phyloP scores from a whole-genome alignment of 2,888 invertebrate species.

The Chymomyza procnemis region DNA sequence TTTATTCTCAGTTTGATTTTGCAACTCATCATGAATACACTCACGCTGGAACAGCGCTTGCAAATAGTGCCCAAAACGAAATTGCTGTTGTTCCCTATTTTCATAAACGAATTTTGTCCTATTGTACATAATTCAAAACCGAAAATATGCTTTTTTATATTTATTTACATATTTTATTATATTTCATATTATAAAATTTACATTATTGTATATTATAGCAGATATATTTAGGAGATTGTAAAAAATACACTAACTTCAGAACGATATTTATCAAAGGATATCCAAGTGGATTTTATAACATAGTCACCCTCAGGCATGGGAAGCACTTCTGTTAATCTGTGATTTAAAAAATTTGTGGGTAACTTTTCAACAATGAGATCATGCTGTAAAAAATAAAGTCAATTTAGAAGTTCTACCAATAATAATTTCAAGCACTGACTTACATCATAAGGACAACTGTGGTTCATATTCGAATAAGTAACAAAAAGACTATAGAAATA shows the following conservation, averaged over 20 bases:
- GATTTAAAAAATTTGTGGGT: slow-evolving; percentile 20
- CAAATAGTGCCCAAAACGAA: too few relatives aligned
- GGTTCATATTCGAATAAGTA: slow-evolving; percentile 24
- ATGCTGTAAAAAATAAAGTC: slow-evolving; percentile 9
- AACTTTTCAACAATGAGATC: slow-evolving; percentile 32
- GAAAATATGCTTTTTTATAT: too few relatives aligned
- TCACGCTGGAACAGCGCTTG: too few relatives aligned
- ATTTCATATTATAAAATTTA: too few relatives aligned
- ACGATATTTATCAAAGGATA: neutral
- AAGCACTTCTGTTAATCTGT: slow-evolving; percentile 3
- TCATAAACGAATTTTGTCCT: too few relatives aligned
- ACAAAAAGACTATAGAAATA: slow-evolving; percentile 13
- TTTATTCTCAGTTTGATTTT: too few relatives aligned
- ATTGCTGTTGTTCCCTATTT: too few relatives aligned
- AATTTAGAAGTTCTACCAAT: too few relatives aligned
- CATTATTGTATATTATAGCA: too few relatives aligned
- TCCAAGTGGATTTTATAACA: slow-evolving; percentile 7
- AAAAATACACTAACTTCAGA: neutral
- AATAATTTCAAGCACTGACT: slow-evolving; percentile 7
- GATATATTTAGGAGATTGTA: neutral
- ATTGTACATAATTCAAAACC: too few relatives aligned
- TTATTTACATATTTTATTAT: too few relatives aligned
- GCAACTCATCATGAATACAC: too few relatives aligned
- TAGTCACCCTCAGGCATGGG: slow-evolving; percentile 34
- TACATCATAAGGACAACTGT: slow-evolving; percentile 19